These are phyloP conservation scores for Adelphocoris suturalis DNA, from an alignment of 2,888 invertebrate genomes.

Conservation along the genomic window DNA sequence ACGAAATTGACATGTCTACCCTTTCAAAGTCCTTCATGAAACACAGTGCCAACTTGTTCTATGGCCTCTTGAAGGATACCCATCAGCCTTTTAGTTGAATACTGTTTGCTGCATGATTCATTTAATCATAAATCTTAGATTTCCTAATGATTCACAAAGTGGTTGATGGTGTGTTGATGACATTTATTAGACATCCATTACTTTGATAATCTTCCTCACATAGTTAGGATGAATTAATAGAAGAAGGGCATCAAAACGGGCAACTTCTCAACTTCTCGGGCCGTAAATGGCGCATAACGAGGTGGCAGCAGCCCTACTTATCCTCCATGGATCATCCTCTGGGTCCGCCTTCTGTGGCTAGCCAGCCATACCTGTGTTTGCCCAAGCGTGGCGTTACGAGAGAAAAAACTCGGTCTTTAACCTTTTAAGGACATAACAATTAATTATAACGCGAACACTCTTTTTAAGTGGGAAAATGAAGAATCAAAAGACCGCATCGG, in stretches of 20 bases:
- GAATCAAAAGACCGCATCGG: background rate
- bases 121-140: no score
- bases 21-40: no score
- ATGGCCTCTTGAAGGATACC: no score
- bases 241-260: background rate
- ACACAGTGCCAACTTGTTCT: no score
- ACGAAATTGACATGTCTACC: no score
- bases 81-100: no score
- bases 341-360: background rate
- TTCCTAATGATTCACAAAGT: no score
- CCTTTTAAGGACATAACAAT: background rate
- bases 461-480: background rate
- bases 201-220: no score
- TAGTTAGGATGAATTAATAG: no score
- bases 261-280: background rate
- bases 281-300: background rate
- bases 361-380: background rate
- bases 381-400: background rate
- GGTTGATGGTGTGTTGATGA: no score
- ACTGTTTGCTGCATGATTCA: no score
- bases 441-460: background rate
- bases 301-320: background rate
- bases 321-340: background rate
- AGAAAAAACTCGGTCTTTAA: background rate
- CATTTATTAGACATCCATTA: no score